Evolutionary conservation across 2,888 invertebrate genomes (phyloP), one percentile per base, ranked within the genome.

Genomic region (Sesia bembeciformis): DNA sequence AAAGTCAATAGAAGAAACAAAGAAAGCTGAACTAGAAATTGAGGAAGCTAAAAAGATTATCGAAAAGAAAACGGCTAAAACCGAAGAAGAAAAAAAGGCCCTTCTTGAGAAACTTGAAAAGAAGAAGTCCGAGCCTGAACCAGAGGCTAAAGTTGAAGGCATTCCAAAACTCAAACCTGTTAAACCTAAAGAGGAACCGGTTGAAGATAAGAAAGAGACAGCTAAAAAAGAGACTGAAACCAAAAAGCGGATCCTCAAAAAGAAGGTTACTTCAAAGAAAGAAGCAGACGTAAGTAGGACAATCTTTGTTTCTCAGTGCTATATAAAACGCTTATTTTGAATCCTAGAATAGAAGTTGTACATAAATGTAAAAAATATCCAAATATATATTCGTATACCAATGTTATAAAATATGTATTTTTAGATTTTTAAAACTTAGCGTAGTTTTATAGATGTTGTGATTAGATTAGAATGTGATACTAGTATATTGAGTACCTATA

Each of bases 101-200:
- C 82, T 88, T 61, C 78, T 91, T 23, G 91, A 91, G 64, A 84
- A 85, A 71, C 72, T 85, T 23, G 90, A 89, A 62, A 86, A 82
- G 57, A 91, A 91, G 65, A 91, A 91, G 61, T 64, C 65, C 43
- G 83, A 84, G 71, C 78, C 82, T 59, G 85, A 90, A 71, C 76
- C 83, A 7, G 91, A 91, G 74, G 84, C 90, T 56, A 91, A 92
- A 76, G 87, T 91, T 69, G 92, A 91, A 80, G 91, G 91, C 74
- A 87, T 91, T 76, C 92, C 92, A 67, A 91, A 91, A 82, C 83
- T 92, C 39, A 92, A 90, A 68, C 76, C 91, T 55, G 83, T 91
- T 4, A 90, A 90, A 64, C 85, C 87, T 23, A 90, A 90, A 69
- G 90, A 90, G 60, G 89, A 87, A 68, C 75, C 82, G 8, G 81